These are phyloP conservation scores for Myotis lucifugus DNA, from an alignment of 2,113 vertebrate genomes.

Conservation along the genomic window DNA sequence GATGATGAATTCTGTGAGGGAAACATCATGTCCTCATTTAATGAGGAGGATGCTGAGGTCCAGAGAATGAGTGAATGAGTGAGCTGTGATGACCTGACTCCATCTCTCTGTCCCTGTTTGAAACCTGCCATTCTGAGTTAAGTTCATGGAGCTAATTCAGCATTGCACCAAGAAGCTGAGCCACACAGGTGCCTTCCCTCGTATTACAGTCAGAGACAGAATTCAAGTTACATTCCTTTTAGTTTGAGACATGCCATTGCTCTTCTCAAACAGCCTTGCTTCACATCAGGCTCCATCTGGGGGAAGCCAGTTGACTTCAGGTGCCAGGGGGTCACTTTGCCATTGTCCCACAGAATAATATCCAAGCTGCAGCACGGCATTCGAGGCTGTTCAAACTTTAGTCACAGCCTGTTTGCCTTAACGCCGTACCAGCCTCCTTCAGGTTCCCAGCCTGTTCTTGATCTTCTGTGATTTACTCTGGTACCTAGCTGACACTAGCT, in stretches of 20 bases:
- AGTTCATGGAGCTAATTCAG: not conserved
- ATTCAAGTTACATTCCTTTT: constrained; percentile 3
- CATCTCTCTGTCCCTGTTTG: not conserved
- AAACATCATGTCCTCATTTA: not conserved
- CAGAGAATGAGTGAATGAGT: not conserved
- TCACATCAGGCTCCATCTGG: not conserved
- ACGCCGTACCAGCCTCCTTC: not conserved
- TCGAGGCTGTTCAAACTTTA: not conserved
- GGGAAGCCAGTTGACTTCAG: not conserved
- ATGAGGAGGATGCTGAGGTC: not conserved
- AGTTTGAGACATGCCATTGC: not conserved
- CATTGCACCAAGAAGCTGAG: not conserved
- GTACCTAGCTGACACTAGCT: not conserved
- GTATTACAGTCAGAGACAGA: not conserved
- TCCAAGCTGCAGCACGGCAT: not conserved
- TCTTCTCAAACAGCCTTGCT: not conserved
- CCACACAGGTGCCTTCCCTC: not conserved
- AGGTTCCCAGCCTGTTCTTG: not conserved
- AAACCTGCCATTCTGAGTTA: not conserved
- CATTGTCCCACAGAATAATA: not conserved
- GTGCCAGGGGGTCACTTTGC: not conserved
- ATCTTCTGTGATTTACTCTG: not conserved
- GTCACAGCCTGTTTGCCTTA: not conserved
- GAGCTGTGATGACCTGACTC: not conserved
- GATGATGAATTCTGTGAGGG: not conserved